Base-by-base conservation (phyloP, 2,113 vertebrate species). In the Nothobranchius kuhntae region DNA sequence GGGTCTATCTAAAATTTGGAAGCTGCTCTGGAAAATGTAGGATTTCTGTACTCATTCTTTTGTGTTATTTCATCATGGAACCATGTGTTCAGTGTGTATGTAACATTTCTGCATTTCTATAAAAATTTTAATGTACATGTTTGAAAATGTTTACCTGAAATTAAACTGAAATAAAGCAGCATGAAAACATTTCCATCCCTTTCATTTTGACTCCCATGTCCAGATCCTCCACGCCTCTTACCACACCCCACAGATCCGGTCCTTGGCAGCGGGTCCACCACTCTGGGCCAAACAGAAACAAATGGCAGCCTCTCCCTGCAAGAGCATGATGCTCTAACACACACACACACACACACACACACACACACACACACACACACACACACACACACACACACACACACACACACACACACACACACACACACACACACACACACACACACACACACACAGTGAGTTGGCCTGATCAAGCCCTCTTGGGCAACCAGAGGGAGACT, bases 231-330 rank as follows among this genome's bases (percentile, higher is more conserved):
- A 53, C 36, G 46, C 45, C 50, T 63, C 61, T 60, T 53, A 56
- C 55, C 51, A 65, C 52, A 44, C 54, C 74, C n/a, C 1, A 50
- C 68, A 75, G 81, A 82, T 76, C 58, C 30, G 46, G 65, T 81
- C 57, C 61, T 86, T 89, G 83, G 87, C 84, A 87, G 74, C 46
- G 12, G 53, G 53, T 58, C 14, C 24, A 81, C 70, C 60, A 75
- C 59, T 77, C 46, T 26, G 57, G 81, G 80, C 85, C 86, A 87
- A 82, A 69, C 68, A 80, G 62, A 82, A 78, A 84, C 86, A 86
- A 87, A 88, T 85, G 85, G 82, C 86, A 70, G 75, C 64, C 72
- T 83, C 75, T 55, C 61, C 71, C 63, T 30, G 52, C 71, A 73
- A 83, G 72, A 75, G 72, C 77, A 71, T 15, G 61, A 76, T 38